Conservation (phyloP, 2,888 invertebrate species). For the Graphium colonna region DNA sequence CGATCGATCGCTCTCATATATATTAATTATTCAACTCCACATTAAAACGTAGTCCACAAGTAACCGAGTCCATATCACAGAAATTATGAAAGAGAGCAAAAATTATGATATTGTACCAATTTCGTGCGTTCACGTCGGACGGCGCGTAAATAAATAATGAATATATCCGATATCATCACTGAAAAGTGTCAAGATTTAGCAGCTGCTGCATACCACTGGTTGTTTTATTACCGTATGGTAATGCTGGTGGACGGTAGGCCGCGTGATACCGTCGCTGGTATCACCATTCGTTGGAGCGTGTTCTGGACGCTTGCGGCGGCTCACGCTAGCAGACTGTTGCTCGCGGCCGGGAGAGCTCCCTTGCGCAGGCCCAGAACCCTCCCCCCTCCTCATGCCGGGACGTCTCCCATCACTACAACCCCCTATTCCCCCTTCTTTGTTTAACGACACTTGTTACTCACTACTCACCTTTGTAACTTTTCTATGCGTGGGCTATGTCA, state of each 20-base stretch:
- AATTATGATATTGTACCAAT: slow-evolving; percentile 7
- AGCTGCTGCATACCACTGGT: background rate
- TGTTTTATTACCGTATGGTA: slow-evolving; percentile 5
- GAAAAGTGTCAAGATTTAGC: slow-evolving; percentile 39
- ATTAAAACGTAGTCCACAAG: background rate
- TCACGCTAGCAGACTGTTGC: slow-evolving; percentile 77
- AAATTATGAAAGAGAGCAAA: slow-evolving; percentile 16
- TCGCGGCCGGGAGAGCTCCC: slow-evolving; percentile 62
- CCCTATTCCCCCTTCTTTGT: slow-evolving; percentile 52
- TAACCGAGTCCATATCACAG: background rate
- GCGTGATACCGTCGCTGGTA: slow-evolving; percentile 17
- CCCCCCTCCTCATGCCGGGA: slow-evolving; percentile 28
- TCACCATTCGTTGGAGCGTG: slow-evolving; percentile 28
- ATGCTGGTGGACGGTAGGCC: slow-evolving; percentile 27
- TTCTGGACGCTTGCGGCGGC: slow-evolving; percentile 54
- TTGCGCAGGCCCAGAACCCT: slow-evolving; percentile 51
- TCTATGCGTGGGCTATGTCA: background rate
- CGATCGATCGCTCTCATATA: background rate
- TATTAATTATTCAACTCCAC: background rate
- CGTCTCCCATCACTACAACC: slow-evolving; percentile 35
- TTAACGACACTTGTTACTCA: slow-evolving; percentile 28
- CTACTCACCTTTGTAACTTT: slow-evolving; percentile 9
- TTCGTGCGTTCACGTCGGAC: slow-evolving; percentile 37
- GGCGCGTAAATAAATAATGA: slow-evolving; percentile 65
- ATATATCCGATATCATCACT: slow-evolving; percentile 53